phyloP scores from a whole-genome alignment of 1,140 invertebrate species.

The Drosophila takahashii region DNA sequence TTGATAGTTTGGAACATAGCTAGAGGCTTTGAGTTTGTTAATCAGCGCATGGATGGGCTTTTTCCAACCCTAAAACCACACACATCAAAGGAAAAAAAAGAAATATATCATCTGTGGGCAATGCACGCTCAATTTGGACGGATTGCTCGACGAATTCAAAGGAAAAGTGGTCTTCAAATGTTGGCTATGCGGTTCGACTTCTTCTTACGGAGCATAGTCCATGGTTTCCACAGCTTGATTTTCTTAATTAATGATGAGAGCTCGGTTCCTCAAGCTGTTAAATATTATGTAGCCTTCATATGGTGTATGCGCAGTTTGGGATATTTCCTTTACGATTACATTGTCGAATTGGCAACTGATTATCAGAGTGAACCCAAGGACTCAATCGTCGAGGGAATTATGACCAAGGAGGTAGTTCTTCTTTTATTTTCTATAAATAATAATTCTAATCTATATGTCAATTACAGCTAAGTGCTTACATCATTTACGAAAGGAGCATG shows the following conservation, averaged over 20 bases:
- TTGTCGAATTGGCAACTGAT: background rate
- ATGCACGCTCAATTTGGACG: background rate
- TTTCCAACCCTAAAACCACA: background rate
- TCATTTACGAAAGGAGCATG: no score
- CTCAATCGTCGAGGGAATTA: background rate
- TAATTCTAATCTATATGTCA: background rate
- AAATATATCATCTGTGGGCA: background rate
- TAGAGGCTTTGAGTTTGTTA: background rate
- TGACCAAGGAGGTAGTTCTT: background rate
- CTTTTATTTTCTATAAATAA: no score
- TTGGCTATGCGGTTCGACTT: background rate
- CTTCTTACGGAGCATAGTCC: background rate
- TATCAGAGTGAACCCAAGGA: background rate
- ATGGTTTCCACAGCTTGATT: background rate
- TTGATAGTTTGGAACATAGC: background rate
- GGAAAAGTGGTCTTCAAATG: background rate
- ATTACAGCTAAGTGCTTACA: background rate
- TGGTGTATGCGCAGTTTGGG: background rate
- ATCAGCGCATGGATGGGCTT: background rate
- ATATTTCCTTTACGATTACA: background rate
- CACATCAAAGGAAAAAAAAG: background rate
- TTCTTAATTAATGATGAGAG: background rate
- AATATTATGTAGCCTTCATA: background rate
- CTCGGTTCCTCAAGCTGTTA: background rate
- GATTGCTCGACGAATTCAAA: background rate